These are phyloP conservation scores for Wasmannia auropunctata DNA, from an alignment of 1,140 invertebrate genomes.

Conservation along the genomic window DNA sequence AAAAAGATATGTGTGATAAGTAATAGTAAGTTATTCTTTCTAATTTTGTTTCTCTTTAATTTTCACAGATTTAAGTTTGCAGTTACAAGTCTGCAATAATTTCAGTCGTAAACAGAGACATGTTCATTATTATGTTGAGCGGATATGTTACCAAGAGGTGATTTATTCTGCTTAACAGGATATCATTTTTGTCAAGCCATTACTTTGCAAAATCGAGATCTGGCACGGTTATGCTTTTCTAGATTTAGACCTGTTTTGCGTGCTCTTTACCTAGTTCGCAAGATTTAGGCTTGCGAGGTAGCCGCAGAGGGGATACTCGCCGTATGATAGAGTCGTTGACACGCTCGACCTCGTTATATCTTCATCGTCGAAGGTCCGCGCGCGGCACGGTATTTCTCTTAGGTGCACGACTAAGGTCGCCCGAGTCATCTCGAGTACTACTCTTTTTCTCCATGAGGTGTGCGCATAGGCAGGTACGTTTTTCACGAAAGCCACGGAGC, in stretches of 20 bases:
- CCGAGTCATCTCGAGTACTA: conserved; percentile 12
- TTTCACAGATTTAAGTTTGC: not conserved
- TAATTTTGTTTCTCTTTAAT: not conserved
- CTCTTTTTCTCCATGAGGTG: conserved; percentile 1
- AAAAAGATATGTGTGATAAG: not conserved
- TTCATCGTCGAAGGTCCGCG: conserved; percentile 10
- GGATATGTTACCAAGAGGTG: not conserved
- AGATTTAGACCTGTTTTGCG: conserved; percentile 12
- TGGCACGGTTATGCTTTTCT: not conserved
- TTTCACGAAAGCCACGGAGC: conserved; percentile 24
- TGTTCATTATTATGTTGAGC: not conserved
- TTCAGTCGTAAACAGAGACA: not conserved
- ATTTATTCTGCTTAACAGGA: not conserved
- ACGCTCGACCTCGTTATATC: conserved; percentile 71
- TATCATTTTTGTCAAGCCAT: not conserved
- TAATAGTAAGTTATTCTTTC: not conserved
- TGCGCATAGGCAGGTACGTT: not conserved
- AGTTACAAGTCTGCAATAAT: not conserved
- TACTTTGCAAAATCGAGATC: not conserved
- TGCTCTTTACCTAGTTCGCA: conserved; percentile 60
- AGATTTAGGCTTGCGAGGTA: conserved; percentile 50
- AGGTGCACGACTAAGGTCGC: conserved; percentile 38
- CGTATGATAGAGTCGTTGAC: conserved; percentile 66
- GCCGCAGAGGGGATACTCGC: conserved; percentile 40
- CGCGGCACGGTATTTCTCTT: conserved; percentile 23